A percentile compares a stretch with the other conserved stretches of the same genome.
Evolutionary conservation across 2,797 vertebrate genomes (phyloP).

Genomic region (Octomys mimax): DNA sequence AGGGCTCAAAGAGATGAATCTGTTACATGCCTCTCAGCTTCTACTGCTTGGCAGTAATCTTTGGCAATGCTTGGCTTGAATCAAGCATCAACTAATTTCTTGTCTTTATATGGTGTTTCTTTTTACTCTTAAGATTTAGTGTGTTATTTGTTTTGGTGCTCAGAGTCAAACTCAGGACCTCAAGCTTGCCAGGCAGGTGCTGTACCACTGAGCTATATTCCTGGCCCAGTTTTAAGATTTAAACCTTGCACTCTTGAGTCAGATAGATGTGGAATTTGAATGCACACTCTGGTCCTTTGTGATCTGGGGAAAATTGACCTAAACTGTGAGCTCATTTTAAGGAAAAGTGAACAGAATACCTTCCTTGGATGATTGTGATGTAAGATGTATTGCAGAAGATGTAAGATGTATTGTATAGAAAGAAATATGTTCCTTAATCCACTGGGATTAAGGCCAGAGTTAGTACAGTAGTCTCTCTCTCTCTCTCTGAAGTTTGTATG

Average conservation of each 20-base stretch:
- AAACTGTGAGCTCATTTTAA: conserved; percentile 31
- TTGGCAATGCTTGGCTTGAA: background rate
- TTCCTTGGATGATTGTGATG: background rate
- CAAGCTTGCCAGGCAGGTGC: too few species aligned
- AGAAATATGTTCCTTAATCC: background rate
- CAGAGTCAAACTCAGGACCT: background rate
- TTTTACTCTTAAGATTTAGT: background rate
- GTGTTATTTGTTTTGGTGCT: too few species aligned
- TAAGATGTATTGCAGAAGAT: background rate
- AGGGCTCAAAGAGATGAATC: background rate
- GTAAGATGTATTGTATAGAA: too few species aligned
- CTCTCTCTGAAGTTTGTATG: background rate
- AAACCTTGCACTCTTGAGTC: background rate
- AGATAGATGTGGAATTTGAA: background rate
- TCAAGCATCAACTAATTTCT: background rate
- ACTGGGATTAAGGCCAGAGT: background rate
- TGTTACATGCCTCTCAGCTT: background rate
- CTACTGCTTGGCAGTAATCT: background rate
- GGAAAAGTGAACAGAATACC: conserved; percentile 9
- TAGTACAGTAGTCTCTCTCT: background rate
- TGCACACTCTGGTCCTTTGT: background rate
- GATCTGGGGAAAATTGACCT: background rate
- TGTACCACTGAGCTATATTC: too few species aligned
- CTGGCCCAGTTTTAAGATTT: background rate
- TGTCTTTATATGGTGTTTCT: background rate